Conservation (phyloP, 1,140 invertebrate species). For the Sitobion miscanthi region DNA sequence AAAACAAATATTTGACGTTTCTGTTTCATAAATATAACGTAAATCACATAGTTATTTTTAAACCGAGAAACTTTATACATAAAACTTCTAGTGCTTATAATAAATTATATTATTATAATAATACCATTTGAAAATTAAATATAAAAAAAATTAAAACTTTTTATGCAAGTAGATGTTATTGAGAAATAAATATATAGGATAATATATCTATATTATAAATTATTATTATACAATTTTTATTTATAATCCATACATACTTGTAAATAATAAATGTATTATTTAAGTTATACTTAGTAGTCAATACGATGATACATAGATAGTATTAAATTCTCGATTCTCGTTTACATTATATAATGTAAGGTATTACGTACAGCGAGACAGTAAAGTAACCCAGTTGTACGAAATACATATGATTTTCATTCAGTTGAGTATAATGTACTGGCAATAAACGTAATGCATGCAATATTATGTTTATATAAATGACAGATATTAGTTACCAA, state of each 20-base stretch:
- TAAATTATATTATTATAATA: not conserved
- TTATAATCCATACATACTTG: not conserved
- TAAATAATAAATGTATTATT: constrained; percentile 19
- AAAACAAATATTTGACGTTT: not conserved
- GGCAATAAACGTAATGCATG: not conserved
- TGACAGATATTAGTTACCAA: not conserved
- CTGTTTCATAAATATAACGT: not conserved
- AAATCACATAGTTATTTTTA: not conserved
- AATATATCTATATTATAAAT: not conserved
- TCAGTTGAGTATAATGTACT: not conserved
- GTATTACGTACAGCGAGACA: not conserved
- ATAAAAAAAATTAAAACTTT: not conserved
- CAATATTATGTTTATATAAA: not conserved
- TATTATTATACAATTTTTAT: not conserved
- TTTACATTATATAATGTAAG: not conserved
- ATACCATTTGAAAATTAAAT: not conserved
- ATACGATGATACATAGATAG: not conserved
- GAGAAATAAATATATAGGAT: not conserved
- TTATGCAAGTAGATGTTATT: not conserved
- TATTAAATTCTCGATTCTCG: not conserved
- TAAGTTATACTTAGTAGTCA: not conserved
- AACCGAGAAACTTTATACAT: not conserved
- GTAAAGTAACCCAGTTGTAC: not conserved
- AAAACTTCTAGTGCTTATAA: not conserved
- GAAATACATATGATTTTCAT: not conserved